Conservation (phyloP, 1,140 invertebrate genomes). For the Drosophila kepulauana region DNA sequence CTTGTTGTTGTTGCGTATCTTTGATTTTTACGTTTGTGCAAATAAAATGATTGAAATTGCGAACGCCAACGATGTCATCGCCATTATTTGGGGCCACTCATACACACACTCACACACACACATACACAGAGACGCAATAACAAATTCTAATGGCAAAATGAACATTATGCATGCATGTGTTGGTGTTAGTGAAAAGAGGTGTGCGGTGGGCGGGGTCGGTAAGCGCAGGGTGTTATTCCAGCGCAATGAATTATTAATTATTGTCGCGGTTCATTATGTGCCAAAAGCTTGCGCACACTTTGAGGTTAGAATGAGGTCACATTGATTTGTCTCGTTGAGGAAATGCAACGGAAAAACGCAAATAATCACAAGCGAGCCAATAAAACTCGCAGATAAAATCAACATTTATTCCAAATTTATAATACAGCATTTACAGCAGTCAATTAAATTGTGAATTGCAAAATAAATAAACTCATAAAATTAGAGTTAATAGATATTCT, state of each 20-base stretch:
- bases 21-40: slow-evolving; percentile 28
- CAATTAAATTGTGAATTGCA: too few species aligned
- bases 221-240: not conserved
- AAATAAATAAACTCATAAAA: too few species aligned
- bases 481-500: too few species aligned
- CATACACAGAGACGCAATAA: not conserved
- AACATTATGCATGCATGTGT: slow-evolving; percentile 1
- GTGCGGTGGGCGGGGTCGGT: not conserved
- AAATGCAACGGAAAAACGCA: not conserved
- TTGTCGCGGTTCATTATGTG: slow-evolving; percentile 14
- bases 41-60: slow-evolving; percentile 38
- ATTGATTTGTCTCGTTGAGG: not conserved
- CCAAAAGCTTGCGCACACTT: slow-evolving; percentile 1
- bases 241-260: slow-evolving; percentile 19
- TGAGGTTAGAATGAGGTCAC: slow-evolving; percentile 17
- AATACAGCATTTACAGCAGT: too few species aligned
- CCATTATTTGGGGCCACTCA: slow-evolving; percentile 14
- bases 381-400: not conserved
- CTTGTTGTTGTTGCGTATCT: slow-evolving; percentile 17
- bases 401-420: too few species aligned
- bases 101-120: not conserved
- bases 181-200: not conserved
- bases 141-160: slow-evolving; percentile 24
- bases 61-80: slow-evolving; percentile 7
- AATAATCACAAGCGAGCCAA: too few species aligned